Percentiles rank a stretch among this genome's conserved stretches.
phyloP scores from a whole-genome alignment of 2,888 invertebrate genomes.

The Microctonus hyperodae region DNA sequence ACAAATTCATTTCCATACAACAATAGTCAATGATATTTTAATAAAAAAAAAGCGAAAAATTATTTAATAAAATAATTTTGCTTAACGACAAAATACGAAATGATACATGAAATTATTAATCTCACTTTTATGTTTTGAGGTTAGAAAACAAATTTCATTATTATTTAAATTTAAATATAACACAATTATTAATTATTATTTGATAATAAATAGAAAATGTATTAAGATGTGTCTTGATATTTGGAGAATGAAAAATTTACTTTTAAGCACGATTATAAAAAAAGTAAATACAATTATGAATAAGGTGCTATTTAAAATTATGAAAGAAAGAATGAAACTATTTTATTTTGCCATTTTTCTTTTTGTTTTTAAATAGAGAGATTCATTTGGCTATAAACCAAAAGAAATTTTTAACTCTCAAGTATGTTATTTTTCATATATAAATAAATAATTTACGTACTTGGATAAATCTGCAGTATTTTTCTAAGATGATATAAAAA shows the following conservation, averaged over 20 bases:
- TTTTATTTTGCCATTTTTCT: too few species aligned
- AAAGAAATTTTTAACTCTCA: neutral
- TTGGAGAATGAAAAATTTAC: too few species aligned
- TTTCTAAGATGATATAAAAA: constrained; percentile 2
- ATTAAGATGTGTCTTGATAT: too few species aligned
- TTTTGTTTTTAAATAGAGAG: neutral
- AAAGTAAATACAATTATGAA: too few species aligned
- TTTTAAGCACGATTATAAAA: too few species aligned
- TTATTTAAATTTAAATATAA: too few species aligned
- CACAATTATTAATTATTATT: too few species aligned
- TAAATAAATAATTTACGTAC: neutral
- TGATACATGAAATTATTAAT: neutral
- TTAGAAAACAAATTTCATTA: too few species aligned
- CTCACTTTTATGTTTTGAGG: neutral
- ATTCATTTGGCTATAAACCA: neutral
- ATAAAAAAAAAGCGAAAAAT: neutral
- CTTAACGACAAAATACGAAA: neutral
- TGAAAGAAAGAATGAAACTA: too few species aligned
- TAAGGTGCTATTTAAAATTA: too few species aligned
- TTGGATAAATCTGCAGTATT: constrained; percentile 7
- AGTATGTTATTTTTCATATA: neutral
- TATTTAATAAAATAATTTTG: neutral
- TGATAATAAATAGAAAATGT: too few species aligned
- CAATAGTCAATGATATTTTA: neutral
- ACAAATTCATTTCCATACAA: neutral